A percentile compares a stretch with the other conserved stretches of the same genome.
Conservation (phyloP, 2,888 invertebrate genomes). For the Lasioglossum vierecki region DNA sequence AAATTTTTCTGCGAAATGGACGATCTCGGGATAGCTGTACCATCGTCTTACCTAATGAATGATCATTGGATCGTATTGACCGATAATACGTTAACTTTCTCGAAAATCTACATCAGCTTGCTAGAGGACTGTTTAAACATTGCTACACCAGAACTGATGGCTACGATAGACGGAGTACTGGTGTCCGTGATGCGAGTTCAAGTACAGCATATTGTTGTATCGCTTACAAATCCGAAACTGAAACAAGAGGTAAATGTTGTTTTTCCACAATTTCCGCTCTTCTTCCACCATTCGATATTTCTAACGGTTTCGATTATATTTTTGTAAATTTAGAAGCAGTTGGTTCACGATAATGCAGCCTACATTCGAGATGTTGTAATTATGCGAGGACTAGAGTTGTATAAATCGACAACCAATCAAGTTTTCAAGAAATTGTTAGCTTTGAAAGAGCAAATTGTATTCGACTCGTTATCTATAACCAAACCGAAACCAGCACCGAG, state of each 20-base stretch:
- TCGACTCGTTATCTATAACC: slow-evolving; percentile 85
- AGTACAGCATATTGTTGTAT: slow-evolving; percentile 87
- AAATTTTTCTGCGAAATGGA: slow-evolving; percentile 78
- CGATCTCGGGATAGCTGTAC: slow-evolving; percentile 78
- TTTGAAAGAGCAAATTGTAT: slow-evolving; percentile 85
- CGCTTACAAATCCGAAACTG: slow-evolving; percentile 85
- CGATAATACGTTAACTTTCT: slow-evolving; percentile 92
- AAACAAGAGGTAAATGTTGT: slow-evolving; percentile 85
- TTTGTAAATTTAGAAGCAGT: slow-evolving; percentile 85
- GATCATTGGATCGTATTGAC: slow-evolving; percentile 91
- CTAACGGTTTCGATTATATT: background rate
- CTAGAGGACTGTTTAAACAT: slow-evolving; percentile 91
- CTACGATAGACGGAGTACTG: slow-evolving; percentile 90
- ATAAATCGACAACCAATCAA: slow-evolving; percentile 78
- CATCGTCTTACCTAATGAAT: slow-evolving; percentile 82
- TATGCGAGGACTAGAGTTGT: slow-evolving; percentile 80
- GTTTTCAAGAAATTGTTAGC: slow-evolving; percentile 76
- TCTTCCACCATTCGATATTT: background rate
- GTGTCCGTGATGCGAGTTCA: slow-evolving; percentile 91
- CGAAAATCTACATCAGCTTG: slow-evolving; percentile 90
- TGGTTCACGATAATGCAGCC: slow-evolving; percentile 88
- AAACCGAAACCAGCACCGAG: slow-evolving; percentile 86
- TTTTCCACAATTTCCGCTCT: background rate
- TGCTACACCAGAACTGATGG: slow-evolving; percentile 90
- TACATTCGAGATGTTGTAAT: slow-evolving; percentile 86